Evolutionary conservation across 1,140 invertebrate genomes (phyloP), one percentile per base, ranked within the genome.

Genomic region (Eumeta japonica): DNA sequence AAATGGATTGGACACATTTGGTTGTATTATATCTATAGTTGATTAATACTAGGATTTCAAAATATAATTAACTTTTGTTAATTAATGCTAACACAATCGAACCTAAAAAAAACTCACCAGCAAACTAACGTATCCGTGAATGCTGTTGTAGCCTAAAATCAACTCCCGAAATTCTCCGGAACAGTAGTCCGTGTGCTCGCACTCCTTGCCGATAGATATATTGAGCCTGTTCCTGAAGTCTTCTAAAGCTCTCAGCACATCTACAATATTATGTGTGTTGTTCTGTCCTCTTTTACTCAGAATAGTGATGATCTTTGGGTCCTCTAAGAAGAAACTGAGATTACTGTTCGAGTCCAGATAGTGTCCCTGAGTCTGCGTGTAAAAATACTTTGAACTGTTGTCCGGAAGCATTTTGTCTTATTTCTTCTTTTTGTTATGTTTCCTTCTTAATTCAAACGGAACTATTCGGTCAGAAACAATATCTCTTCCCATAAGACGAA

Each of bases 71-170:
- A n/a, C n/a, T n/a, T n/a, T n/a, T n/a, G n/a, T n/a, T n/a, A n/a
- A n/a, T n/a, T n/a, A n/a, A n/a, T n/a, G n/a, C n/a, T n/a, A n/a
- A n/a, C n/a, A n/a, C n/a, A n/a, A n/a, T n/a, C n/a, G n/a, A n/a
- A n/a, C n/a, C n/a, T n/a, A n/a, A n/a, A 24, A 24, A 7, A 29
- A 12, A 48, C 68, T 65, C 42, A 73, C 68, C 57, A 73, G 47
- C 28, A 71, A 48, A 39, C 65, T 73, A 32, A 73, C 62, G 35
- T 73, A 73, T 50, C 61, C 68, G 33, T 73, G 68, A 19, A 71
- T 56, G 41, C 50, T 59, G 35, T 73, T 73, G 37, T 73, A 73
- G 0, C 56, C 64, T 4, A 68, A 43, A n/a, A 73, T 44, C 20
- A 68, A 45, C 36, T 71, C 62, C 13, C 61, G 37, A 24, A 63